These are phyloP conservation scores for Melitaea athalia DNA, from an alignment of 2,888 invertebrate genomes.

Conservation along the genomic window DNA sequence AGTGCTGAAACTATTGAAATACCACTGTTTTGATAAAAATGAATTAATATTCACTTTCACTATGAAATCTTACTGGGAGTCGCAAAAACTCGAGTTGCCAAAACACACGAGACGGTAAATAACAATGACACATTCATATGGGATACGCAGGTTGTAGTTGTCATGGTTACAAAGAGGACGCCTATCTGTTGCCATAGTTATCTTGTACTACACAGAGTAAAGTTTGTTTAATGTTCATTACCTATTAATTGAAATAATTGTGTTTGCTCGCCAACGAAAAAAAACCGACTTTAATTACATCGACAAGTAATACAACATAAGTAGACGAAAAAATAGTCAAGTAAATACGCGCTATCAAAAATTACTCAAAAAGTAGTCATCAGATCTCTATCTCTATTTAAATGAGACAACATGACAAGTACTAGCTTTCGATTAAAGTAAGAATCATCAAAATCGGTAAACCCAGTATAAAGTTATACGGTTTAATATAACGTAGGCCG, in stretches of 20 bases:
- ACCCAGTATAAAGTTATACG: too few relatives aligned
- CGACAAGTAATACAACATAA: too few relatives aligned
- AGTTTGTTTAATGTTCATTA: neutral
- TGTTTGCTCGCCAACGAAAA: too few relatives aligned
- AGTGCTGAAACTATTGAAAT: neutral
- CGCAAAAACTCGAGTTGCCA: neutral
- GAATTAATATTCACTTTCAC: neutral
- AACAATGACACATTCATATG: constrained; percentile 14
- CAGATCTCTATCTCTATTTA: too few relatives aligned
- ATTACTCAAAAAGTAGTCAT: too few relatives aligned
- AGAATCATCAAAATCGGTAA: too few relatives aligned
- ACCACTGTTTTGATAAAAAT: neutral
- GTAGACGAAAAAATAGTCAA: too few relatives aligned
- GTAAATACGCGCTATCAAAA: too few relatives aligned
- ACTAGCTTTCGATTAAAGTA: too few relatives aligned
- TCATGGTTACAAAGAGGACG: constrained; percentile 65
- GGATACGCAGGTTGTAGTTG: constrained; percentile 45
- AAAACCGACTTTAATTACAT: too few relatives aligned
- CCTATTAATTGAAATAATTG: neutral
- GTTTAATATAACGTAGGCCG: too few relatives aligned
- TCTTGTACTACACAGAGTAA: constrained; percentile 17
- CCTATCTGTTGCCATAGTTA: constrained; percentile 56
- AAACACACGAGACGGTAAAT: constrained; percentile 15
- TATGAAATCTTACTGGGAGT: neutral
- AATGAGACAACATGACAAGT: too few relatives aligned